Conservation (phyloP, 2,797 vertebrate genomes). For the Falco concolor region DNA sequence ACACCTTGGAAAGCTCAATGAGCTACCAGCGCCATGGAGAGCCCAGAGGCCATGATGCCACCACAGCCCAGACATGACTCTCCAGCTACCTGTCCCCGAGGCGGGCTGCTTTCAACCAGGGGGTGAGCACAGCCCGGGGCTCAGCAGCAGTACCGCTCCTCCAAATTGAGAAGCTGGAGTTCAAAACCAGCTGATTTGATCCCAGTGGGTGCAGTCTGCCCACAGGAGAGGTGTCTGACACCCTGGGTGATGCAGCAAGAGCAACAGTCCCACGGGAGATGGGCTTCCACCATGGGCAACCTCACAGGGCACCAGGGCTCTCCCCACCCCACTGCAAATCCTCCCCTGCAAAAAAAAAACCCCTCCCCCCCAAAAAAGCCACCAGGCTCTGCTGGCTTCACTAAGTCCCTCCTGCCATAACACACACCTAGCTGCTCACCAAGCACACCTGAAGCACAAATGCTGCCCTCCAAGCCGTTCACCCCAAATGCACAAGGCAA, state of each 20-base stretch:
- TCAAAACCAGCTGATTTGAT: too few species aligned
- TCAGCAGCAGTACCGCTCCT: background rate
- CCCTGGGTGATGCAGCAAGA: background rate
- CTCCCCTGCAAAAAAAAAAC: background rate
- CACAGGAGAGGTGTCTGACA: background rate
- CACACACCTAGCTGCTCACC: background rate
- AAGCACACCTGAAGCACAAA: background rate
- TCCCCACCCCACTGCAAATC: background rate
- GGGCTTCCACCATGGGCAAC: background rate
- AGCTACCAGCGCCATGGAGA: background rate
- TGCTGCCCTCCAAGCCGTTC: accelerated
- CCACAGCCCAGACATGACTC: background rate
- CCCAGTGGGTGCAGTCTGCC: background rate
- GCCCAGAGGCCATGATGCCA: background rate
- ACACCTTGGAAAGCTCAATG: accelerated
- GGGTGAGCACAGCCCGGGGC: background rate
- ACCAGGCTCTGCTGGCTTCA: background rate
- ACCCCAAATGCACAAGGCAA: background rate
- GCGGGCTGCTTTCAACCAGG: background rate
- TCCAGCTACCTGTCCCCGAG: background rate
- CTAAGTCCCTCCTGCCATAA: background rate
- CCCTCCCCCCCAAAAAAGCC: too few species aligned
- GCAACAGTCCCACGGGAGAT: background rate
- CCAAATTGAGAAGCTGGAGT: background rate
- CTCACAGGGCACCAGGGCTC: background rate